These are phyloP conservation scores for Drosophila subobscura DNA, from an alignment of 1,140 invertebrate genomes.

Conservation along the genomic window DNA sequence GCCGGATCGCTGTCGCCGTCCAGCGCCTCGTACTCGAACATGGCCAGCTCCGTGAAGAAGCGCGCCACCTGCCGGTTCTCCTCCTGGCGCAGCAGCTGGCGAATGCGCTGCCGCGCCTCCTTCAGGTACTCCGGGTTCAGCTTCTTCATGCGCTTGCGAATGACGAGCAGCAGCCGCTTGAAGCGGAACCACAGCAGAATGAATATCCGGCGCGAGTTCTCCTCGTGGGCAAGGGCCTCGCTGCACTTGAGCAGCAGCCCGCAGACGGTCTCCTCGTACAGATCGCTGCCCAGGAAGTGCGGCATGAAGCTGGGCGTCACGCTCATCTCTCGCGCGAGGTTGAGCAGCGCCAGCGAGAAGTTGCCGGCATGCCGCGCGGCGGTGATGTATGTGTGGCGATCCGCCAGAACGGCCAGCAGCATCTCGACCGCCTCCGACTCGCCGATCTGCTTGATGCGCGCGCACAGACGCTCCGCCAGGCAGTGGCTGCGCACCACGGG, in stretches of 20 bases:
- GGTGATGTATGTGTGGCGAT: slow-evolving; percentile 36
- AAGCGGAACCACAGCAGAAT: slow-evolving; percentile 87
- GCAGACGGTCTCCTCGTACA: slow-evolving; percentile 85
- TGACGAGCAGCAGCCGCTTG: slow-evolving; percentile 85
- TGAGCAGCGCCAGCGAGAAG: slow-evolving; percentile 36
- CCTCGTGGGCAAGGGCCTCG: slow-evolving; percentile 66
- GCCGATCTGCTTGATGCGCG: slow-evolving; percentile 77
- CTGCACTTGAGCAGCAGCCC: slow-evolving; percentile 82
- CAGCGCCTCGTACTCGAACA: slow-evolving; percentile 85
- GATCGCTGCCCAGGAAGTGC: slow-evolving; percentile 86
- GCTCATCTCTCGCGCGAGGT: slow-evolving; percentile 70
- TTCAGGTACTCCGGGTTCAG: slow-evolving; percentile 82
- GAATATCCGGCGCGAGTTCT: slow-evolving; percentile 83
- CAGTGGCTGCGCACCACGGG: slow-evolving; percentile 84
- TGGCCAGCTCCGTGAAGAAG: slow-evolving; percentile 87
- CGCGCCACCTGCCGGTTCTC: slow-evolving; percentile 76
- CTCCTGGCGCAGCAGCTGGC: slow-evolving; percentile 85
- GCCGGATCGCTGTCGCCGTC: slow-evolving; percentile 83
- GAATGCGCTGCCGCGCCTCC: slow-evolving; percentile 84
- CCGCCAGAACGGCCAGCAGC: slow-evolving; percentile 46
- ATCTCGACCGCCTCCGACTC: slow-evolving; percentile 84
- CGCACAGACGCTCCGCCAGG: slow-evolving; percentile 77
- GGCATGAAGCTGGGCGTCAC: slow-evolving; percentile 86
- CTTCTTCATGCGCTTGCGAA: slow-evolving; percentile 84
- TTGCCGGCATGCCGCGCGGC: neutral